Base-by-base conservation (phyloP, 2,888 invertebrate species). In the Drosophila algonquin region DNA sequence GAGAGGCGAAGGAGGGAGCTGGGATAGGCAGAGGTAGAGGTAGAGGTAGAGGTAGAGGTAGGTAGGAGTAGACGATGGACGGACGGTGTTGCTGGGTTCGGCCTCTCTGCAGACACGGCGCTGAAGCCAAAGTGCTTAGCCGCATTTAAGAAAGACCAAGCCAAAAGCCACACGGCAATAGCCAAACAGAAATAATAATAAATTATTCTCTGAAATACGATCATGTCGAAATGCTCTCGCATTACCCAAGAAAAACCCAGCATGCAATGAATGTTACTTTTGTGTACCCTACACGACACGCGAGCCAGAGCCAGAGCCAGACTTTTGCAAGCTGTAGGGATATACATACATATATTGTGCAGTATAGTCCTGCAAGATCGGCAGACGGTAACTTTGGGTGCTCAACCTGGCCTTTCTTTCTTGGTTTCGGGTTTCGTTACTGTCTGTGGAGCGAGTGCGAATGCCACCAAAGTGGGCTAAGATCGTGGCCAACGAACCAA, bases 201-300 rank as follows among this genome's bases (percentile, higher is more conserved):
- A 75, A 75, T 75, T 75, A 71, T 80, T 87, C 81, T 80, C 77
- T 76, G 81, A 81, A 79, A 85, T 64, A 74, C 74, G 87, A 90
- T 85, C 79, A 73, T 81, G 72, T 82, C 79, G 81, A 81, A 89
- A 79, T 68, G 63, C 73, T 80, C 76, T 89, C 79, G 75, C 59
- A 76, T 87, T 89, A 87, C 83, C 76, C 48, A 76, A 76, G 78
- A 73, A 80, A 74, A 79, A 46, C 73, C 71, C 40, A 40, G 75
- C 75, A 60, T 67, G 62, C 74, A 68, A 72, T 70, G 70, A 50
- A 77, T 72, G 53, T 65, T 73, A 58, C 60, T 59, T 55, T 56
- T 73, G 24, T 44, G 16, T 44, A 18, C 56, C 44, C 56, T 54
- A 30, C 40, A 40, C 14, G 40, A 14, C 40, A 40, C 14, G 27